Percentiles rank a stretch among this genome's conserved stretches.
Conservation (phyloP, 2,797 vertebrate genomes). For the Danio jaintianensis region DNA sequence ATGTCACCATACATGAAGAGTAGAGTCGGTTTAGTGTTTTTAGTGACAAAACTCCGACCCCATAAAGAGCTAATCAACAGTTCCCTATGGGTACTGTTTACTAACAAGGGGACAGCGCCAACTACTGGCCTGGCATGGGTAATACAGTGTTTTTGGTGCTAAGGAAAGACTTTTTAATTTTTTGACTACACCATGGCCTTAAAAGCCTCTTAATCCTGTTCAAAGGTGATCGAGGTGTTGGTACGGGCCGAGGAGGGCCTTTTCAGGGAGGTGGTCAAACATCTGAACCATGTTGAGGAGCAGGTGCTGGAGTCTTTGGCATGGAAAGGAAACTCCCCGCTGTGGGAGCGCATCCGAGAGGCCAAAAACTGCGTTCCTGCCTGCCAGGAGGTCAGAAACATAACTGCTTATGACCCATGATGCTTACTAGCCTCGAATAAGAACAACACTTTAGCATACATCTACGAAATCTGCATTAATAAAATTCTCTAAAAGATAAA, state of each 20-base stretch:
- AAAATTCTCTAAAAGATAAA: neutral
- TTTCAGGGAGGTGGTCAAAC: slow-evolving; percentile 96
- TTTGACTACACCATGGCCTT: no score
- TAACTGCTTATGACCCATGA: neutral
- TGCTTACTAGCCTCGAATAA: neutral
- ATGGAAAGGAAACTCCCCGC: slow-evolving; percentile 85
- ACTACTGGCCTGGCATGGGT: no score
- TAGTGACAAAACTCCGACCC: no score
- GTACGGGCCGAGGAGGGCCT: slow-evolving; percentile 95
- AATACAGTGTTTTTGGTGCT: no score
- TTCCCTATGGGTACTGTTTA: no score
- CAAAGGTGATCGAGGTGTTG: slow-evolving; percentile 94
- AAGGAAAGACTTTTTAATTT: no score
- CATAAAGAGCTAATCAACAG: no score
- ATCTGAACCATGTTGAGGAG: slow-evolving; percentile 94
- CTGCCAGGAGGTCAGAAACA: slow-evolving; percentile 86
- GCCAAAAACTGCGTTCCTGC: slow-evolving; percentile 85
- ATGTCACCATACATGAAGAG: no score
- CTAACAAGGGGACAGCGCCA: no score
- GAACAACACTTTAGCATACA: neutral
- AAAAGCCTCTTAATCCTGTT: slow-evolving; percentile 68
- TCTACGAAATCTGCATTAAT: neutral
- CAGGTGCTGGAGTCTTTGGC: slow-evolving; percentile 93
- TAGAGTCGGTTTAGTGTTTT: no score
- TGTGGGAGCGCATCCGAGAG: slow-evolving; percentile 81